Percentiles rank a stretch among this genome's conserved stretches.
phyloP scores from a whole-genome alignment of 2,888 invertebrate species.

The Brachyopa scutellaris region DNA sequence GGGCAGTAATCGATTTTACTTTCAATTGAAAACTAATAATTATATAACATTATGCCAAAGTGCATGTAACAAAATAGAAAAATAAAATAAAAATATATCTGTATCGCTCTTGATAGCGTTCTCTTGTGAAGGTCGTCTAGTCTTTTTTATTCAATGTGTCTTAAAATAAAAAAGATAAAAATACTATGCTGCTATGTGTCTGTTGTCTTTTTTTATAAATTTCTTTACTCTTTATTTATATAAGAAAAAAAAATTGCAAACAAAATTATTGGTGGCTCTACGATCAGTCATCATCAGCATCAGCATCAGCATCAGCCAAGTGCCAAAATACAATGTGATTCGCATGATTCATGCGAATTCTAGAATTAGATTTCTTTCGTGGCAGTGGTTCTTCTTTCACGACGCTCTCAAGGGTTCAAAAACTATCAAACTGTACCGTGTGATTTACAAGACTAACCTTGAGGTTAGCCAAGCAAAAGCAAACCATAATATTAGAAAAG shows the following conservation, averaged over 20 bases:
- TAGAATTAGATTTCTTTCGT: slow-evolving; percentile 59
- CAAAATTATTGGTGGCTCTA: slow-evolving; percentile 52
- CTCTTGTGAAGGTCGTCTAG: slow-evolving; percentile 60
- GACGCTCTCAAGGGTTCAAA: slow-evolving; percentile 49
- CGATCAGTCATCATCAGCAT: slow-evolving; percentile 65
- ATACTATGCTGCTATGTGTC: slow-evolving; percentile 42
- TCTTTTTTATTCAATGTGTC: slow-evolving; percentile 22
- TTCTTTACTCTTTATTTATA: slow-evolving; percentile 55
- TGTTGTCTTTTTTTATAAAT: slow-evolving; percentile 34
- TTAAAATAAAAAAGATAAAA: slow-evolving; percentile 56
- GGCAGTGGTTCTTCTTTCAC: slow-evolving; percentile 5
- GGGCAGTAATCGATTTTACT: slow-evolving; percentile 13
- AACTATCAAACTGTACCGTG: slow-evolving; percentile 57
- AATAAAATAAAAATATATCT: neutral
- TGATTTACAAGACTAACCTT: slow-evolving; percentile 60
- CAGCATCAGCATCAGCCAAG: slow-evolving; percentile 57
- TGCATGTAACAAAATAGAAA: slow-evolving; percentile 1
- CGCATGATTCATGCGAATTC: slow-evolving; percentile 66
- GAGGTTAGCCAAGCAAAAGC: slow-evolving; percentile 43
- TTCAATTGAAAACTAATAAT: slow-evolving; percentile 32
- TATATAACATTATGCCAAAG: slow-evolving; percentile 16
- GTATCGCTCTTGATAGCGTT: slow-evolving; percentile 41
- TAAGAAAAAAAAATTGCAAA: slow-evolving; percentile 35
- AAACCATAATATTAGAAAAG: neutral
- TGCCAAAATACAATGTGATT: slow-evolving; percentile 63